Base-by-base conservation (phyloP, 2,888 invertebrate species). In the Noctua pronuba region DNA sequence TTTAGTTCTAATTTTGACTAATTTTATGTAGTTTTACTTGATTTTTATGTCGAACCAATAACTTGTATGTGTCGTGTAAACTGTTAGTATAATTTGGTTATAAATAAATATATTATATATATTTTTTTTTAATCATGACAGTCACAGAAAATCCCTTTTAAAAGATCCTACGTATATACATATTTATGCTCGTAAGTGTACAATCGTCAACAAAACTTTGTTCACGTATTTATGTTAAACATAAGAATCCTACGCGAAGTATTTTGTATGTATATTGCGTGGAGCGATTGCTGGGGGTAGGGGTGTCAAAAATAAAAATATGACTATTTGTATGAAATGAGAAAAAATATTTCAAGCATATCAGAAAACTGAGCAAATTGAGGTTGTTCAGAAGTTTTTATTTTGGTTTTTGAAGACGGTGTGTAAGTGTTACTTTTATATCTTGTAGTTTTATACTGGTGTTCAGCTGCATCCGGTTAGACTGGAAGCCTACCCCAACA, bases 211-310 rank as follows among this genome's bases (percentile, higher is more conserved):
- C 70, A 78, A 64, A 88, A 77, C 75, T 88, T 88, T 66, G 41
- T 52, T 38, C 73, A 76, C 70, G 49, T 83, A 86, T 88, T 88
- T 88, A 86, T 78, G 80, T 88, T 78, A 73, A 75, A 68, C 80
- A 85, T 68, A 78, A 78, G 64, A 83, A 87, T 70, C 72, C 74
- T 71, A 58, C 69, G 62, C 71, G 16, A 79, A 77, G 41, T 64
- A 86, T 86, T 86, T 83, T n/a, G 73, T 75, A 86, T 86, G 86
- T 75, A 80, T 58, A 83, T 76, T 76, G 55, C 77, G 82, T 69
- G 52, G 73, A 52, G 58, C 58, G 46, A 82, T 76, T 73, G 41
- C 13, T 49, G 13, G 16, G 13, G 3, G 0, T 2, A 86, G 86
- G 88, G 88, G 7, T 85, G 85, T 38, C 82, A 10, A 52, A 44